Evolutionary conservation across 2,888 invertebrate species (phyloP).

Genomic region (Acleris sparsana): DNA sequence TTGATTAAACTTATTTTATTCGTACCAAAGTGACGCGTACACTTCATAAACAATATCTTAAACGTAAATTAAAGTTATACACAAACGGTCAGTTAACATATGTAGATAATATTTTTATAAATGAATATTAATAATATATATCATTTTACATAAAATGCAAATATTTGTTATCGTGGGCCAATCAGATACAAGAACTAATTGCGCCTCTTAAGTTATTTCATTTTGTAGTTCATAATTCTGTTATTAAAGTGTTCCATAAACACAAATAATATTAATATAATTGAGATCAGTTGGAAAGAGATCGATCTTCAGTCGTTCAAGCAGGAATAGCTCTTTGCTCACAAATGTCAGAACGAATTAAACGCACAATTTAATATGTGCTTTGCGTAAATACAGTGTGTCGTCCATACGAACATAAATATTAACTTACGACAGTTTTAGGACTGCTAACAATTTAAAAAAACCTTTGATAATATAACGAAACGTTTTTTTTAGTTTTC

Average conservation of each 20-base stretch:
- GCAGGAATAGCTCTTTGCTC: constrained; percentile 2
- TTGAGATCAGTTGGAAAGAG: constrained; percentile 37
- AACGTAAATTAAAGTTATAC: constrained; percentile 59
- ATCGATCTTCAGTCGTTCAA: constrained; percentile 30
- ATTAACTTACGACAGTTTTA: no score
- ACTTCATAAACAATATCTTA: constrained; percentile 54
- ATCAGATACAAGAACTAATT: no score
- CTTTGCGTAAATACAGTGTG: no score
- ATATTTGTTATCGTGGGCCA: no score
- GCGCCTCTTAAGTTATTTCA: no score
- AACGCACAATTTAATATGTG: no score
- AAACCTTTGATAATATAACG: no score
- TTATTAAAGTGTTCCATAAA: background rate
- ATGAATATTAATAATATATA: background rate
- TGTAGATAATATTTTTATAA: constrained; percentile 37
- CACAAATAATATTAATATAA: constrained; percentile 18
- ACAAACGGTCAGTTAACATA: constrained; percentile 57
- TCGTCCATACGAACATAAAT: no score
- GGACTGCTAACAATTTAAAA: no score
- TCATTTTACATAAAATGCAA: no score
- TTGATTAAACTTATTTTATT: constrained; percentile 57
- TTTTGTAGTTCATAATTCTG: background rate
- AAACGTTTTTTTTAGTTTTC: no score
- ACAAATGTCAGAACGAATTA: no score
- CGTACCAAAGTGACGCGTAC: constrained; percentile 58